Conservation (phyloP, 2,797 vertebrate genomes). For the Alectoris magna region DNA sequence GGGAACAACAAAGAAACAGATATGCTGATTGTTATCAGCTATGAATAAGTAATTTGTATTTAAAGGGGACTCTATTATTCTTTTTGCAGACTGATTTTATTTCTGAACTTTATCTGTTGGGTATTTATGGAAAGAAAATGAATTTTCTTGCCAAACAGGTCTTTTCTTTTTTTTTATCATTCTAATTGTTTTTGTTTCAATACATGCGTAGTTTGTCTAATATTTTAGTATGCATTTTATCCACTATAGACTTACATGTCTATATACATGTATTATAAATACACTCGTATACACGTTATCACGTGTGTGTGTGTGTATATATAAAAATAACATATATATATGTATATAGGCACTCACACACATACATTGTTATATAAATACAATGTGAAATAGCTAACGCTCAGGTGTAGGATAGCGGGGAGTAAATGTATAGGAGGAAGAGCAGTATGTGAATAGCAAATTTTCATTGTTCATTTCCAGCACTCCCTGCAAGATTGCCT, state of each 20-base stretch:
- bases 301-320: no score
- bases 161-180: conserved; percentile 4
- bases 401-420: neutral
- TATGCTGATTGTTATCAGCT: neutral
- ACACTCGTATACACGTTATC: neutral
- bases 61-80: neutral
- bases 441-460: rapidly evolving
- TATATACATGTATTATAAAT: neutral
- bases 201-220: neutral
- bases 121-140: neutral
- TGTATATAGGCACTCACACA: neutral
- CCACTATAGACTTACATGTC: neutral
- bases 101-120: neutral
- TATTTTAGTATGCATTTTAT: neutral
- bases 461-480: neutral
- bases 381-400: neutral
- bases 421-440: neutral
- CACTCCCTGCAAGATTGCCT: neutral
- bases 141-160: neutral
- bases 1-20: neutral
- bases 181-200: neutral
- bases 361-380: neutral
- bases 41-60: neutral
- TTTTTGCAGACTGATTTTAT: neutral
- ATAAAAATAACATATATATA: no score